Evolutionary conservation across 2,888 invertebrate genomes (phyloP).

Genomic region (Latheticus oryzae): DNA sequence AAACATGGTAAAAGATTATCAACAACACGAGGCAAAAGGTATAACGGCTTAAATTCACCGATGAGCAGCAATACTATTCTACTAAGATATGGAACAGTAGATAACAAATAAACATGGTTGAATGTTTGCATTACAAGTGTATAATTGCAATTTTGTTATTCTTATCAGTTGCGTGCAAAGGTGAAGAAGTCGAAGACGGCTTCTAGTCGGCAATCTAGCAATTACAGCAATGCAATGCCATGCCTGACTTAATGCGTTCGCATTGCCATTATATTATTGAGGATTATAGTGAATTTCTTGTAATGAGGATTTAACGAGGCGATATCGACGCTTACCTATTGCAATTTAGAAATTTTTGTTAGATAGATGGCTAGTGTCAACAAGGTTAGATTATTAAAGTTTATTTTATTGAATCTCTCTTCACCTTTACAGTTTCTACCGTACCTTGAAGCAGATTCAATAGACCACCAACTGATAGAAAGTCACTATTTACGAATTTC

Average conservation of each 20-base stretch:
- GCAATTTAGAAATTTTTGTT: slow-evolving; percentile 9
- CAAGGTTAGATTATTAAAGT: slow-evolving; percentile 12
- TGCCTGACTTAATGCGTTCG: slow-evolving; percentile 18
- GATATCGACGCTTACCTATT: slow-evolving; percentile 18
- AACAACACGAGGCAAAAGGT: too few species aligned
- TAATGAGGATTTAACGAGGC: slow-evolving; percentile 22
- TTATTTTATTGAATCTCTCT: not conserved
- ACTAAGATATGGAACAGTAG: slow-evolving; percentile 24
- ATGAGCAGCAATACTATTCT: slow-evolving; percentile 16
- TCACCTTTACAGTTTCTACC: too few species aligned
- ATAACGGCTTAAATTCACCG: slow-evolving; percentile 26
- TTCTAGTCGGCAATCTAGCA: slow-evolving; percentile 20
- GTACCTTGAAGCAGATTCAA: too few species aligned
- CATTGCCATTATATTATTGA: slow-evolving; percentile 25
- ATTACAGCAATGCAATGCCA: slow-evolving; percentile 23
- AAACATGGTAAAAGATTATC: slow-evolving; percentile 21
- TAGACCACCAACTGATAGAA: too few species aligned
- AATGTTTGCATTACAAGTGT: slow-evolving; percentile 23
- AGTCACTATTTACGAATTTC: too few species aligned
- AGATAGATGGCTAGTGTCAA: slow-evolving; percentile 4
- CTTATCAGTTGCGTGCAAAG: slow-evolving; percentile 30
- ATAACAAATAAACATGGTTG: slow-evolving; percentile 21
- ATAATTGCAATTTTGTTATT: slow-evolving; percentile 31
- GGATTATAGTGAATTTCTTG: slow-evolving; percentile 22
- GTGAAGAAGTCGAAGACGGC: slow-evolving; percentile 27